Evolutionary conservation across 2,888 invertebrate species (phyloP), one percentile per base, ranked within the genome.

Genomic region (Eristalis tenax): DNA sequence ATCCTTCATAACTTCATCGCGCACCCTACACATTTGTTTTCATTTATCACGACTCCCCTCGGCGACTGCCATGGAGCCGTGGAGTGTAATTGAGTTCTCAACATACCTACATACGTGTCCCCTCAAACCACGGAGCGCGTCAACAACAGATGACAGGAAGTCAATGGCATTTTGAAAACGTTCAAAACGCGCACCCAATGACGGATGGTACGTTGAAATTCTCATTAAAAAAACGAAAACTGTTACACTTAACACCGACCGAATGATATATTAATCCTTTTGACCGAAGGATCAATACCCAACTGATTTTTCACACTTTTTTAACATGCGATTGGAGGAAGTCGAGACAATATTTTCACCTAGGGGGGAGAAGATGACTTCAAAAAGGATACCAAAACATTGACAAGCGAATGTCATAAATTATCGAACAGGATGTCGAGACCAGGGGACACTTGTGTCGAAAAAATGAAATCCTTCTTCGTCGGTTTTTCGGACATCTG

Each of bases 231-330:
- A 76, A 61, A 65, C 32, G 28, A 66, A 84, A 79, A 75, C 28
- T 65, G 75, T 75, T 63, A 66, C 83, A 79, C 23, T 65, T 84
- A 73, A 70, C 78, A 74, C 66, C 75, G 65, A n/a, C 38, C 22
- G 59, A 65, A 80, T 84, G 80, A 84, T 74, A 61, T 76, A 84
- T 79, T 23, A 84, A 84, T 84, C 80, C 84, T 80, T 75, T 84
- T 80, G 80, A 76, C 80, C 75, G 11, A 40, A 56, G 68, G 84
- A 71, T 84, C 84, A 76, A 66, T 70, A 76, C 22, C 76, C 82
- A 71, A 82, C 82, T 82, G 76, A 76, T 70, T 71, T 35, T 26
- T 59, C 18, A 18, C 57, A 76, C 23, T 28, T 50, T 50, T 18
- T 18, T 11, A 26, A 11, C 59, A 23, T 3, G 10, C 59, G 26